Evolutionary conservation across 2,113 vertebrate genomes (phyloP).

Genomic region (Platysternon megacephalum): DNA sequence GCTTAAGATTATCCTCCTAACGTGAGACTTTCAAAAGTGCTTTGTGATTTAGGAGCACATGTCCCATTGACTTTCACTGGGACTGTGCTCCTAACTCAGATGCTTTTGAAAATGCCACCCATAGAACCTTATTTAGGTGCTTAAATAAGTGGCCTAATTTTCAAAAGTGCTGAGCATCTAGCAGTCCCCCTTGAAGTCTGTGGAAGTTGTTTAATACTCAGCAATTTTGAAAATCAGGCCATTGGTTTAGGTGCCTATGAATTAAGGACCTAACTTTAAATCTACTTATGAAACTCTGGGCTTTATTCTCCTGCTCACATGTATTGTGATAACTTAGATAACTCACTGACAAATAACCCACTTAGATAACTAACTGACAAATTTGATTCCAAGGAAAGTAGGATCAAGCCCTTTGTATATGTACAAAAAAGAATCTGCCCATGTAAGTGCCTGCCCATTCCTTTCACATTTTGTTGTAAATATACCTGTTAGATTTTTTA

Average conservation of each 20-base stretch:
- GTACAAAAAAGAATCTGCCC: background rate
- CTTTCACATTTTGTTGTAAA: background rate
- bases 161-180: background rate
- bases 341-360: background rate
- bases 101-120: background rate
- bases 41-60: background rate
- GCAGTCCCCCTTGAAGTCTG: background rate
- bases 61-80: slow-evolving; percentile 10
- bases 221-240: background rate
- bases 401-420: background rate
- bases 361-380: background rate
- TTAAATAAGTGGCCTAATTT: background rate
- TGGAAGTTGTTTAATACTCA: background rate
- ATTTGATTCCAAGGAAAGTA: background rate
- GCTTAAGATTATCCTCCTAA: background rate
- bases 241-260: background rate
- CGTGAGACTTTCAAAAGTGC: background rate
- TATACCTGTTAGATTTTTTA: background rate
- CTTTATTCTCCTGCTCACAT: background rate
- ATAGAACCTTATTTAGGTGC: background rate
- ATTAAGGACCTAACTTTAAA: background rate
- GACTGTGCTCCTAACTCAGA: background rate
- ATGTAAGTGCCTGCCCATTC: background rate
- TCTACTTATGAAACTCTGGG: background rate
- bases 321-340: background rate